phyloP scores from a whole-genome alignment of 2,797 vertebrate species.

The Cynopterus sphinx region DNA sequence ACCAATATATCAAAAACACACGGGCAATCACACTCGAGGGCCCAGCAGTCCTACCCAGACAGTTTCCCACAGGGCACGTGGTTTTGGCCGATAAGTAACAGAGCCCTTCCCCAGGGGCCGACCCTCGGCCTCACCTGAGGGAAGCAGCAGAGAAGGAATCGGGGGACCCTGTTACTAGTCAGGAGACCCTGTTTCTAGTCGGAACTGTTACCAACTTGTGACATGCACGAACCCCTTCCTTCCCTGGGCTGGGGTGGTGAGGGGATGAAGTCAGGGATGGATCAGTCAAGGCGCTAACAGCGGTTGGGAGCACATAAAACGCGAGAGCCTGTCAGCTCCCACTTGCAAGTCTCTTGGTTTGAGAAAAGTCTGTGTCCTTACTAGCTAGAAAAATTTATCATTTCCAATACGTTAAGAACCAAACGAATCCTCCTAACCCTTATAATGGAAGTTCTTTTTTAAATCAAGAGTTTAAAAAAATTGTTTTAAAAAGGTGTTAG shows the following conservation, averaged over 20 bases:
- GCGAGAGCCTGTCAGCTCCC: not conserved
- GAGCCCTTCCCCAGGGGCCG: not conserved
- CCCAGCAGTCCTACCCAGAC: not conserved
- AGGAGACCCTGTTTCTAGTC: not conserved
- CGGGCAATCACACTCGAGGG: not conserved
- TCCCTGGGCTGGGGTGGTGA: not conserved
- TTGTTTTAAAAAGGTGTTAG: no score
- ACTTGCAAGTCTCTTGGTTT: not conserved
- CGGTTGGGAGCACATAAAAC: not conserved
- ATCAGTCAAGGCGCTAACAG: not conserved
- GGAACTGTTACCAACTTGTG: not conserved
- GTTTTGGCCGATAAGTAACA: not conserved
- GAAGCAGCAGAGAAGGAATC: not conserved
- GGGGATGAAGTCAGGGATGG: not conserved
- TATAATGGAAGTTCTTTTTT: not conserved
- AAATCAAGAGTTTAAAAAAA: not conserved
- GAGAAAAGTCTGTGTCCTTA: not conserved
- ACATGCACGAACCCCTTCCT: not conserved
- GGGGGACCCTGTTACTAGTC: not conserved
- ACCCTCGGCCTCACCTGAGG: not conserved
- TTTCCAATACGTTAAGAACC: not conserved
- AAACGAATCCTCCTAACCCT: not conserved
- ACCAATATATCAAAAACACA: not conserved
- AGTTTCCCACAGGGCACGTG: rapidly evolving
- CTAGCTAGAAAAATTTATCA: not conserved